Conservation (phyloP, 2,888 invertebrate genomes). For the Ophion ellenae region DNA sequence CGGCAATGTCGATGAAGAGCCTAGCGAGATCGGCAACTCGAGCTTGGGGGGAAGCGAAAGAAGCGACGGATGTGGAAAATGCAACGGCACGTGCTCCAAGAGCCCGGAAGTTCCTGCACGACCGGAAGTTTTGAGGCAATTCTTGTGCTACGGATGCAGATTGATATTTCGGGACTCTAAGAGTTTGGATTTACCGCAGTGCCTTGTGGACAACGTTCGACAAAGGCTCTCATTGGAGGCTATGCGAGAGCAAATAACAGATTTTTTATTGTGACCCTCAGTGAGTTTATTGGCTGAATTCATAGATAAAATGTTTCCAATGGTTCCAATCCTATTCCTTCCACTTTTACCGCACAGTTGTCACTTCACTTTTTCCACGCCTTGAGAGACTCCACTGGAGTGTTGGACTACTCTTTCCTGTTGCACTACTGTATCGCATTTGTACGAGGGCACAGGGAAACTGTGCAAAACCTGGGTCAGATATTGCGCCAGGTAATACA, state of each 20-base stretch:
- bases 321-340: background rate
- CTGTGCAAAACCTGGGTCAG: too few species aligned
- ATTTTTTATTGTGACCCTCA: conserved; percentile 78
- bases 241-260: conserved; percentile 79
- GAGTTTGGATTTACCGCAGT: conserved; percentile 71
- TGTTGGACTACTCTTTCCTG: too few species aligned
- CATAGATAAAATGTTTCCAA: conserved; percentile 23
- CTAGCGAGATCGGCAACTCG: conserved; percentile 1
- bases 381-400: too few species aligned
- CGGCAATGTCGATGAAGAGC: conserved; percentile 56
- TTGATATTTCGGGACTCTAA: conserved; percentile 78
- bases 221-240: conserved; percentile 71
- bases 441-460: too few species aligned
- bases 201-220: conserved; percentile 70
- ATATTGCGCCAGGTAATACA: too few species aligned
- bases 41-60: conserved; percentile 9
- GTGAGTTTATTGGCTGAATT: conserved; percentile 20
- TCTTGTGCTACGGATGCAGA: conserved; percentile 83
- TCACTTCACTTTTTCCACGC: too few species aligned
- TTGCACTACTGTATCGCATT: too few species aligned
- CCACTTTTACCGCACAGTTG: too few species aligned
- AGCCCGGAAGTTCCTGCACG: conserved; percentile 58
- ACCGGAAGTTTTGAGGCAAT: conserved; percentile 71
- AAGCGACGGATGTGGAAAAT: conserved; percentile 50
- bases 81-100: conserved; percentile 59